Percentiles rank a stretch among this genome's conserved stretches.
Conservation (phyloP, 1,140 invertebrate genomes). For the Trichonephila inaurata region DNA sequence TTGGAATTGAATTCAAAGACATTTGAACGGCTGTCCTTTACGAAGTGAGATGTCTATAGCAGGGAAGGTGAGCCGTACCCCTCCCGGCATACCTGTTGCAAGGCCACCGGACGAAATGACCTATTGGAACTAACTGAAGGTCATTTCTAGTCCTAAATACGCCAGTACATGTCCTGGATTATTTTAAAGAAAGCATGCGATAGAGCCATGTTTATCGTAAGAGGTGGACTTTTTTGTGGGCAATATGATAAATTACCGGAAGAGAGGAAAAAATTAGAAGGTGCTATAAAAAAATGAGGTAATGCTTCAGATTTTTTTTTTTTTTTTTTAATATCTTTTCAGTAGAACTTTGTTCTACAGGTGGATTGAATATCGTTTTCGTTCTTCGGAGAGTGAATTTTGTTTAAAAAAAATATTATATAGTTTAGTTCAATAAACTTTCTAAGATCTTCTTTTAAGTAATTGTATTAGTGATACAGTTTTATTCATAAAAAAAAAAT, state of each 20-base stretch:
- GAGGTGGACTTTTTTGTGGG: neutral
- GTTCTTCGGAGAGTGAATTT: too few relatives aligned
- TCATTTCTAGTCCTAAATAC: neutral
- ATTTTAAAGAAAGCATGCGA: neutral
- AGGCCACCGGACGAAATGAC: neutral
- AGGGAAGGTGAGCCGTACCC: neutral
- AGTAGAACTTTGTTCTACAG: too few relatives aligned
- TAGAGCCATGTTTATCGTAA: neutral
- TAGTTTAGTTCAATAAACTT: too few relatives aligned
- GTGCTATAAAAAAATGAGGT: too few relatives aligned
- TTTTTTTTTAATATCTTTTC: too few relatives aligned
- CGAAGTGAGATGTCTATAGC: neutral
- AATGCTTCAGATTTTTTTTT: too few relatives aligned
- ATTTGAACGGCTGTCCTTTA: neutral
- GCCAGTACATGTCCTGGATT: neutral
- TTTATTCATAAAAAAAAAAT: too few relatives aligned
- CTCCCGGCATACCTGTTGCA: neutral
- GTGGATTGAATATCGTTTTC: too few relatives aligned
- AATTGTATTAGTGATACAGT: too few relatives aligned
- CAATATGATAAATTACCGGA: neutral
- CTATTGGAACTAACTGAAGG: slow-evolving; percentile 10
- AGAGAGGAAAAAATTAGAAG: neutral
- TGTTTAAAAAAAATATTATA: too few relatives aligned
- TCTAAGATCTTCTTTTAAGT: too few relatives aligned
- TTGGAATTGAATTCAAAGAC: neutral